A percentile compares a stretch with the other conserved stretches of the same genome.
These are phyloP conservation scores for Onychomys torridus DNA, from an alignment of 2,797 vertebrate genomes.

Conservation along the genomic window DNA sequence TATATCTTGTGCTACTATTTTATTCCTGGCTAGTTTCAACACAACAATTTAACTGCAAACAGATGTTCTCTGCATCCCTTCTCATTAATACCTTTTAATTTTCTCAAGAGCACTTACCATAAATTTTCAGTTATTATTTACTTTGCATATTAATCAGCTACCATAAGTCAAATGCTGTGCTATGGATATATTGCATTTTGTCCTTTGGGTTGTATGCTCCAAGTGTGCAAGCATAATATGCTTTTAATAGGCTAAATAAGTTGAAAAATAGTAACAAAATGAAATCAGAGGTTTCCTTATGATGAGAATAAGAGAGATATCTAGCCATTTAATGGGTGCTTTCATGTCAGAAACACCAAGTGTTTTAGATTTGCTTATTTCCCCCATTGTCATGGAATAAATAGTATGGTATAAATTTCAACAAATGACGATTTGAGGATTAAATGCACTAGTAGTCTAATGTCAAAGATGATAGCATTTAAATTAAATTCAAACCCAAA, in stretches of 20 bases:
- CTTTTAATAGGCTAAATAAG: slow-evolving; percentile 9
- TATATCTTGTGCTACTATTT: background rate
- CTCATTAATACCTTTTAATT: background rate
- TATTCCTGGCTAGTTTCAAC: background rate
- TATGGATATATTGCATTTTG: background rate
- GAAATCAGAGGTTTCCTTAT: background rate
- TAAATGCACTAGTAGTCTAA: background rate
- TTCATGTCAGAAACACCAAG: background rate
- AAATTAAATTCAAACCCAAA: slow-evolving; percentile 50
- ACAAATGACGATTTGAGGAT: slow-evolving; percentile 49
- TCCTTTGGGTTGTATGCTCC: background rate
- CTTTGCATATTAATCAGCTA: background rate
- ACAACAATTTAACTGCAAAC: background rate
- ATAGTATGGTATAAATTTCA: background rate
- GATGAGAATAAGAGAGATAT: background rate
- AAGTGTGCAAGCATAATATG: background rate
- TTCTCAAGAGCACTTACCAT: background rate
- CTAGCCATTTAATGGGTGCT: background rate
- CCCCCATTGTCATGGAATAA: background rate
- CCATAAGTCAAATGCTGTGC: background rate
- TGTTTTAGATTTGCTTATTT: slow-evolving; percentile 39
- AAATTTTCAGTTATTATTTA: slow-evolving; percentile 12
- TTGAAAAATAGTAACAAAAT: background rate
- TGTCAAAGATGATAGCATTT: background rate
- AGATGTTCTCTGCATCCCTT: background rate